A percentile compares a stretch with the other conserved stretches of the same genome.
These are phyloP conservation scores for Thaleichthys pacificus DNA, from an alignment of 2,797 vertebrate species.

Conservation along the genomic window DNA sequence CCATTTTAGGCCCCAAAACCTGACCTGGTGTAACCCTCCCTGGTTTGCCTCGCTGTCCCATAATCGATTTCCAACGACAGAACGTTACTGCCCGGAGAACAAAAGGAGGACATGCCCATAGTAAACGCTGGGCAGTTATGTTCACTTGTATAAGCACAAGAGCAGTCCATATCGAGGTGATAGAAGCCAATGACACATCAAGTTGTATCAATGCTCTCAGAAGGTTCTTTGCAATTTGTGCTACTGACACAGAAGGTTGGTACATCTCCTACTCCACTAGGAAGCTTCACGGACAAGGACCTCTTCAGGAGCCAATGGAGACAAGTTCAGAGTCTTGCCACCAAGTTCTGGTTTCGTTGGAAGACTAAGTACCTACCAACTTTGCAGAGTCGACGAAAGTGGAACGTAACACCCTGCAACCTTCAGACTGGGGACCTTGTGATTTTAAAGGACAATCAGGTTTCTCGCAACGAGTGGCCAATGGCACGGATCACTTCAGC, in stretches of 20 bases:
- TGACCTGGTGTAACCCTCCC: neutral
- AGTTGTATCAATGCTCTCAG: no score
- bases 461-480: conserved; percentile 7
- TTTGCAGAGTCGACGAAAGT: conserved; percentile 1
- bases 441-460: neutral
- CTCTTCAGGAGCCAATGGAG: conserved; percentile 16
- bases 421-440: neutral
- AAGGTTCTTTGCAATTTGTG: no score
- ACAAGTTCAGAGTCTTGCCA: conserved; percentile 14
- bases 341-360: conserved; percentile 12
- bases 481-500: neutral
- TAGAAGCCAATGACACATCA: no score
- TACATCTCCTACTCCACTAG: neutral
- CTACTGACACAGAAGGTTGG: conserved; percentile 26
- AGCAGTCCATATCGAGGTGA: no score
- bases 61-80: neutral
- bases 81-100: no score
- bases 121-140: no score
- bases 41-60: neutral
- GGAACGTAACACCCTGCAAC: neutral
- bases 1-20: no score
- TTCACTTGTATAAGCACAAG: no score
- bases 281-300: conserved; percentile 13
- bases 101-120: no score
- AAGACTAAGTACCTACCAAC: conserved; percentile 11